These are phyloP conservation scores for Aphaenogaster floridana DNA, from an alignment of 1,140 invertebrate genomes.

Conservation along the genomic window DNA sequence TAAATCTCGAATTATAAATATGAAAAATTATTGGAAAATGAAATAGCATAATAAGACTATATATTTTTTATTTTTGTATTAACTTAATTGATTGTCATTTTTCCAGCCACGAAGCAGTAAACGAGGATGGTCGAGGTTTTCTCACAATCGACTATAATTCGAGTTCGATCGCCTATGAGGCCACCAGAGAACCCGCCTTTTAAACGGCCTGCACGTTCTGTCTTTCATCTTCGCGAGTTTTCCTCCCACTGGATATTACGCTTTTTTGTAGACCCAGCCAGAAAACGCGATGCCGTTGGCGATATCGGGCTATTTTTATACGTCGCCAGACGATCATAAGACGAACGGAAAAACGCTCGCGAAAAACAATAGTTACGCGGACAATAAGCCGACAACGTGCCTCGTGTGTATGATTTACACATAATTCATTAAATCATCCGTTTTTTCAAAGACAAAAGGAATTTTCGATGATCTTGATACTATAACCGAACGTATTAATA, in stretches of 20 bases:
- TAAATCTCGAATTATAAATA: not conserved
- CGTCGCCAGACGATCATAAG: constrained; percentile 42
- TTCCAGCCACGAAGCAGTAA: not conserved
- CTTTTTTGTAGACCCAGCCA: constrained; percentile 30
- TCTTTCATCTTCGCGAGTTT: constrained; percentile 53
- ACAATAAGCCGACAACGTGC: constrained; percentile 19
- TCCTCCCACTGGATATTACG: constrained; percentile 40
- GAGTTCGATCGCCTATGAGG: constrained; percentile 35
- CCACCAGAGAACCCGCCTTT: constrained; percentile 19
- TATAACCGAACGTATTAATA: not conserved
- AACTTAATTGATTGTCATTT: constrained; percentile 23
- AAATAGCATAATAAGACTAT: not conserved
- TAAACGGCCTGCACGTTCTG: constrained; percentile 40
- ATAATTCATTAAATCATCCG: not conserved
- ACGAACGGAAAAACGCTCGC: constrained; percentile 10
- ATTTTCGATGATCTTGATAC: not conserved
- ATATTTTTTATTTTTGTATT: not conserved
- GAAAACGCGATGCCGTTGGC: constrained; percentile 38
- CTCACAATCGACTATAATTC: constrained; percentile 41
- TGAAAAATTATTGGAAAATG: not conserved
- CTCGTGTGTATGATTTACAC: constrained; percentile 33
- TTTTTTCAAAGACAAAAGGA: not conserved
- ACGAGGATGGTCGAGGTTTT: constrained; percentile 5
- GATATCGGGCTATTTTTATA: constrained; percentile 58
- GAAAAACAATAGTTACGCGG: constrained; percentile 13